Base-by-base conservation (phyloP, 53 echinoderm and acorn worm species). In the Echinarachnius parma region DNA sequence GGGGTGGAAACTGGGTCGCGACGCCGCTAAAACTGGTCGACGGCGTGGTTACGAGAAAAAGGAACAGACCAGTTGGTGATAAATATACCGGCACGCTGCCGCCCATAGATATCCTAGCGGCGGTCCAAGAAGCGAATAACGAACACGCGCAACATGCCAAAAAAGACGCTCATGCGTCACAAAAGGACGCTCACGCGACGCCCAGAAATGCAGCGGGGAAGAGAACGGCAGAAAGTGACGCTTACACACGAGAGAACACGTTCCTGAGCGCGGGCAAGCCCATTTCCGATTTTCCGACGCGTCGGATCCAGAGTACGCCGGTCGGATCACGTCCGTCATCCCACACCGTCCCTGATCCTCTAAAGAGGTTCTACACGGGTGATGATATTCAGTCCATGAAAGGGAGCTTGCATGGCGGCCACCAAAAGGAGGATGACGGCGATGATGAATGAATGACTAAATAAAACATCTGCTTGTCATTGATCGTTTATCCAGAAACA, bases 241-340 rank as follows among this genome's bases (percentile, higher is more conserved):
- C n/a, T n/a, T n/a, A n/a, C n/a, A n/a, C n/a, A n/a, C n/a, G n/a
- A n/a, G n/a, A n/a, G n/a, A n/a, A n/a, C n/a, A n/a, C n/a, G n/a
- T n/a, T n/a, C n/a, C n/a, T n/a, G n/a, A n/a, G n/a, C n/a, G n/a
- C n/a, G n/a, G n/a, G n/a, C n/a, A n/a, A n/a, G n/a, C n/a, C n/a
- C n/a, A n/a, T n/a, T n/a, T n/a, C 75, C 32, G 62, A 62, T 0
- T 74, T 75, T 18, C 75, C 81, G 2, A 27, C 57, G 15, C 62
- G 81, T 20, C 74, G 75, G 14, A 44, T 81, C 21, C 81, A 74
- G 54, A 64, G 55, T 42, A 62, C 75, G 54, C 81, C 74, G 4
- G 52, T 36, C 25, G 21, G 61, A 31, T 11, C 53, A 9, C 2
- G 21, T 18, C 20, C 18, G 13, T 19, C 4, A 14, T 32, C 70